Evolutionary conservation across 2,888 invertebrate genomes (phyloP).

Genomic region (Brenthis daphne): DNA sequence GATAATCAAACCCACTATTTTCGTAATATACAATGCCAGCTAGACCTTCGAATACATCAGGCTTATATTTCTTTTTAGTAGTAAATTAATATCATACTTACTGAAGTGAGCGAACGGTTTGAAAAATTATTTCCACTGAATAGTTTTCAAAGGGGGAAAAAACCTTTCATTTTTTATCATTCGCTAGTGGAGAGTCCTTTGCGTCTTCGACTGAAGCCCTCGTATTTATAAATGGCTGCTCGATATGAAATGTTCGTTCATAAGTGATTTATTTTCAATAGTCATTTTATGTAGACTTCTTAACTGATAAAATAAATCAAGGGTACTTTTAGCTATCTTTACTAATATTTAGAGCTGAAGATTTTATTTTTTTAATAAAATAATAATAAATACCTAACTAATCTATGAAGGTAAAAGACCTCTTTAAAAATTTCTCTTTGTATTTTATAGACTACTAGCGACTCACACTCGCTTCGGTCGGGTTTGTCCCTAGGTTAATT

Average conservation of each 20-base stretch:
- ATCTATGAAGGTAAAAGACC: too few relatives aligned
- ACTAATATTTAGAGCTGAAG: too few relatives aligned
- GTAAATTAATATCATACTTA: constrained; percentile 12
- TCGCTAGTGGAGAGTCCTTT: constrained; percentile 12
- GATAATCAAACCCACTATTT: too few relatives aligned
- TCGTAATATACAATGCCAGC: too few relatives aligned
- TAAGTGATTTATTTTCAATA: constrained; percentile 13
- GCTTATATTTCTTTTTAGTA: background rate
- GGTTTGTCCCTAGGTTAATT: too few relatives aligned
- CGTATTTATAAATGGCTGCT: background rate
- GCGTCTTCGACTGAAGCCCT: constrained; percentile 12
- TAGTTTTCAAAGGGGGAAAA: constrained; percentile 13
- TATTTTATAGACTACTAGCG: too few relatives aligned
- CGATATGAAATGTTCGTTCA: constrained; percentile 13
- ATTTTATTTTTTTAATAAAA: too few relatives aligned
- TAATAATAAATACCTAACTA: too few relatives aligned
- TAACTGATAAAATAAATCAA: background rate
- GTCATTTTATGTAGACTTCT: constrained; percentile 1
- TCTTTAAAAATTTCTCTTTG: too few relatives aligned
- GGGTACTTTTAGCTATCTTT: too few relatives aligned
- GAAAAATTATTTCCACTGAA: constrained; percentile 21
- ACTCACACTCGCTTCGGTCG: too few relatives aligned
- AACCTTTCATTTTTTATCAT: constrained; percentile 19
- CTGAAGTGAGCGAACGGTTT: constrained; percentile 8
- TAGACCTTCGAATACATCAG: too few relatives aligned